Conservation (phyloP, 2,888 invertebrate genomes). For the Listrodromus nycthemerus region DNA sequence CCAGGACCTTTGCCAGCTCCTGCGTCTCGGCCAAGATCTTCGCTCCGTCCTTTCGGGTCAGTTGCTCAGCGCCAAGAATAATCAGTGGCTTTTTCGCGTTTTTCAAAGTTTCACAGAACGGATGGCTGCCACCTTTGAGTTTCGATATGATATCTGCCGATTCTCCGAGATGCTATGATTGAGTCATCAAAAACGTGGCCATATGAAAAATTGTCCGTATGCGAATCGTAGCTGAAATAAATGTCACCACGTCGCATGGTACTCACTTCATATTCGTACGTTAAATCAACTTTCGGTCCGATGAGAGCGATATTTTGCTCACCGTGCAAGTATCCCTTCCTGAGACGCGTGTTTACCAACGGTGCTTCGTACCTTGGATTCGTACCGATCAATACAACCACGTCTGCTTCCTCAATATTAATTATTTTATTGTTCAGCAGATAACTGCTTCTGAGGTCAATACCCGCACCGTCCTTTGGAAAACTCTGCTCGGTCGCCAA, state of each 20-base stretch:
- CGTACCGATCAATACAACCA: slow-evolving; percentile 96
- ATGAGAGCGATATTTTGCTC: slow-evolving; percentile 93
- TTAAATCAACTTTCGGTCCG: slow-evolving; percentile 96
- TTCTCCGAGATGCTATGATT: slow-evolving; percentile 91
- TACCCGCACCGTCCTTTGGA: slow-evolving; percentile 91
- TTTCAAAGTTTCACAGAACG: slow-evolving; percentile 89
- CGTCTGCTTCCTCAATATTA: slow-evolving; percentile 96
- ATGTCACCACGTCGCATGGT: not conserved
- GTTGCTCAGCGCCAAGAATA: slow-evolving; percentile 94
- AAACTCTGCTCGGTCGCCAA: slow-evolving; percentile 96
- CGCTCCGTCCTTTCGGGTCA: slow-evolving; percentile 92
- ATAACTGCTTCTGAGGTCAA: slow-evolving; percentile 96
- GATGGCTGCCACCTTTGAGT: slow-evolving; percentile 90
- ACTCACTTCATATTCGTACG: slow-evolving; percentile 93
- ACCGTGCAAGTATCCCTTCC: slow-evolving; percentile 98
- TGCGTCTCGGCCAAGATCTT: slow-evolving; percentile 91
- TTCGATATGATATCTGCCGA: slow-evolving; percentile 90
- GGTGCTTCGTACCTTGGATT: slow-evolving; percentile 99
- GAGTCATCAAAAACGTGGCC: slow-evolving; percentile 25
- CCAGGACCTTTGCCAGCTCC: slow-evolving; percentile 88
- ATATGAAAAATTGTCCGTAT: not conserved
- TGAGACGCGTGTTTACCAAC: slow-evolving; percentile 96
- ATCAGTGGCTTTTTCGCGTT: slow-evolving; percentile 95
- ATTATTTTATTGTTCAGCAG: slow-evolving; percentile 95
- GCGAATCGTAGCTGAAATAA: not conserved